A percentile compares a stretch with the other conserved stretches of the same genome.
Evolutionary conservation across 1,140 invertebrate genomes (phyloP).

Genomic region (Drosophila sp.): DNA sequence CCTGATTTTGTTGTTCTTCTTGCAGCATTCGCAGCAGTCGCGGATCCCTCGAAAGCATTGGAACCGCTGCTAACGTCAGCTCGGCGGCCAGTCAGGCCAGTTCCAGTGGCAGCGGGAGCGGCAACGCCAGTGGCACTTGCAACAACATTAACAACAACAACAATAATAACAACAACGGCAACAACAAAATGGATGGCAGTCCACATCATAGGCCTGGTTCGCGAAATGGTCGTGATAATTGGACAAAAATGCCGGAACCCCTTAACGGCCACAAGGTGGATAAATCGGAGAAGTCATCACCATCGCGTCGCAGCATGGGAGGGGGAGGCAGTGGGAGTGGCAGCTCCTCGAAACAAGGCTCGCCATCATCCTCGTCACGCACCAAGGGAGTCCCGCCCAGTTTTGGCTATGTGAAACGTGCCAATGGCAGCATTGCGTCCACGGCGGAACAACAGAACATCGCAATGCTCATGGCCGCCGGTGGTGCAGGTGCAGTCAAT

Average conservation of each 20-base stretch:
- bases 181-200: slow-evolving; percentile 68
- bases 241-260: slow-evolving; percentile 82
- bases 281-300: slow-evolving; percentile 78
- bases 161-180: slow-evolving; percentile 57
- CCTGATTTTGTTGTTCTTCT: not conserved
- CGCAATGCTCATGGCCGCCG: slow-evolving; percentile 74
- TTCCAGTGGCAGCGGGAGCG: slow-evolving; percentile 66
- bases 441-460: slow-evolving; percentile 86
- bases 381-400: slow-evolving; percentile 90
- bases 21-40: slow-evolving; percentile 82
- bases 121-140: slow-evolving; percentile 13
- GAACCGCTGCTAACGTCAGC: slow-evolving; percentile 75
- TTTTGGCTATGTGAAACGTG: slow-evolving; percentile 93
- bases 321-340: slow-evolving; percentile 79
- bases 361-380: slow-evolving; percentile 85
- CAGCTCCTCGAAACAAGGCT: slow-evolving; percentile 84
- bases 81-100: slow-evolving; percentile 79
- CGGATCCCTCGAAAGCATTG: slow-evolving; percentile 83
- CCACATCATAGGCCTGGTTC: slow-evolving; percentile 76
- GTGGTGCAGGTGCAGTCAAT: slow-evolving; percentile 83
- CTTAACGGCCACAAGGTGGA: slow-evolving; percentile 78
- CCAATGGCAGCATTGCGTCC: slow-evolving; percentile 86
- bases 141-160: slow-evolving; percentile 56
- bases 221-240: slow-evolving; percentile 83
- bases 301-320: slow-evolving; percentile 76